These are phyloP conservation scores for Sander vitreus DNA, from an alignment of 2,113 vertebrate genomes.

Conservation along the genomic window DNA sequence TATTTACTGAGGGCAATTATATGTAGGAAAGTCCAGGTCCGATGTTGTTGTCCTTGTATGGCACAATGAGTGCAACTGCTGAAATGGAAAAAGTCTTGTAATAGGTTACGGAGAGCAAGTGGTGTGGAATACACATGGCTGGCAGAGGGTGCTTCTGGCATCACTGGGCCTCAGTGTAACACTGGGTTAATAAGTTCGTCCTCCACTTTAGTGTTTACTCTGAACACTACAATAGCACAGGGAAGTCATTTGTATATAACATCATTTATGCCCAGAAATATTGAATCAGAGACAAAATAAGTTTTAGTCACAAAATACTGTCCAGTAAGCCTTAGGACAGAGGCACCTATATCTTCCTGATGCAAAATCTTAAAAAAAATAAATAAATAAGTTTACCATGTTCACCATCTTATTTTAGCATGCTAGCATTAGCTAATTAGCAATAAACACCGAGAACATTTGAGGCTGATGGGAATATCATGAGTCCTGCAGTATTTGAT, in stretches of 20 bases:
- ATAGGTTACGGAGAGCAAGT: conserved; percentile 45
- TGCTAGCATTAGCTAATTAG: too few species aligned
- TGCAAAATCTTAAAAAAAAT: too few species aligned
- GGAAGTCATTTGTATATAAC: not conserved
- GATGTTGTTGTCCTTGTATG: conserved; percentile 36
- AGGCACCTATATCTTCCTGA: not conserved
- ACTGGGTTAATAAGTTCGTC: conserved; percentile 33
- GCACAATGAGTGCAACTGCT: conserved; percentile 47
- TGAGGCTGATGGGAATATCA: too few species aligned
- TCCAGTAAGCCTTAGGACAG: too few species aligned
- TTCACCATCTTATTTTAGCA: too few species aligned
- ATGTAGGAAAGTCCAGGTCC: conserved; percentile 42
- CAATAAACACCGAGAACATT: too few species aligned
- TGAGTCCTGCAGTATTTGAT: too few species aligned
- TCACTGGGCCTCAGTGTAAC: conserved; percentile 4
- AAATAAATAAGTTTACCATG: too few species aligned
- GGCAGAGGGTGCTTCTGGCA: conserved; percentile 45
- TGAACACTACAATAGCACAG: not conserved
- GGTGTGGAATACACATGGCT: conserved; percentile 54
- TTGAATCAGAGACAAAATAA: too few species aligned
- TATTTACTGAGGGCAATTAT: conserved; percentile 36
- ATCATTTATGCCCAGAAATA: too few species aligned
- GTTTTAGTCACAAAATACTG: too few species aligned
- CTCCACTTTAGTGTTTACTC: not conserved
- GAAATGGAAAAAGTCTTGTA: conserved; percentile 58